Base-by-base conservation (phyloP, 2,113 vertebrate species). In the Collichthys lucidus region DNA sequence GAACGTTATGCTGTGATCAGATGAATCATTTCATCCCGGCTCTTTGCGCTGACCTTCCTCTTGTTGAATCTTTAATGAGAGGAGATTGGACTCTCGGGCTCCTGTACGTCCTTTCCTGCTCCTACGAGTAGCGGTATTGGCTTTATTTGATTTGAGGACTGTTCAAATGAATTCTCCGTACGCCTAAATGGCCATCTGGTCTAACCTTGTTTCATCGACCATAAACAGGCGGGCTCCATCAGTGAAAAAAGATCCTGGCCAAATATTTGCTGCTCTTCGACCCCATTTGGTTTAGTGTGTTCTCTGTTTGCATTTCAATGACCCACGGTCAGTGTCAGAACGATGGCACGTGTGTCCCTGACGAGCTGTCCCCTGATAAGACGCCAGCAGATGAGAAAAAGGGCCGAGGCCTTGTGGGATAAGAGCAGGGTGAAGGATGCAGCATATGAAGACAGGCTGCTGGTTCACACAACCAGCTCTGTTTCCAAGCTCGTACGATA, bases 201-300 rank as follows among this genome's bases (percentile, higher is more conserved):
- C 89, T 83, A 79, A 89, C 91, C 91, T 92, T 85, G 86, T 90
- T 88, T 80, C 77, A 72, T 89, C 47, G 67, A 87, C 87, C 89
- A 92, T 91, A 90, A 92, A 93, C 89, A 90, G 86, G 76, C 81
- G 62, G 85, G 84, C 90, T 86, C 86, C 91, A 89, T 88, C 90
- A 90, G 80, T 63, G 83, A 81, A 82, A 78, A 85, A 62, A 47
- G 86, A 84, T 88, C 89, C 79, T 92, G 92, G 91, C 90, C 92
- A 95, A 95, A 95, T 95, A 94, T 95, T 95, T 95, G 92, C 91
- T 83, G 90, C 92, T 92, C 94, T 92, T 90, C 89, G 90, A 94
- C 91, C 89, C 88, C 89, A 90, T 93, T 94, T 88, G 89, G 85
- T 90, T 85, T 89, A 89, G 86, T 89, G 90, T 87, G 84, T 86